Evolutionary conservation across 2,797 vertebrate genomes (phyloP).

Genomic region (Sylvilagus floridanus): DNA sequence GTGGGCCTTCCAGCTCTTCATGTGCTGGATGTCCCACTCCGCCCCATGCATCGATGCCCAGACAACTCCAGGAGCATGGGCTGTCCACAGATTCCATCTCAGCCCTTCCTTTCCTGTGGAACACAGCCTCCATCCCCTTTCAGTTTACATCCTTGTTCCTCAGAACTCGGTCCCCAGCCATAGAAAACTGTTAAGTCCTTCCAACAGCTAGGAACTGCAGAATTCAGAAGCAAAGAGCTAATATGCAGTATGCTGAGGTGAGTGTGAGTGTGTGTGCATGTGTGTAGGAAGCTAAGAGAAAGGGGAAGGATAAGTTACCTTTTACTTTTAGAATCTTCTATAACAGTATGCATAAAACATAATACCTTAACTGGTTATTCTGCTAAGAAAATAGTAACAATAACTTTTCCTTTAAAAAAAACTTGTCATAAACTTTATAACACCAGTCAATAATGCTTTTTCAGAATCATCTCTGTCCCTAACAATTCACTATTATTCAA

Average conservation of each 20-base stretch:
- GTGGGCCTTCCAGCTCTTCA: not conserved
- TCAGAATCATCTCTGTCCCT: not conserved
- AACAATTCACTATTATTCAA: not conserved
- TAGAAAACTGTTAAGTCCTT: not conserved
- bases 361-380: not conserved
- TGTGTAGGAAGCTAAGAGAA: not conserved
- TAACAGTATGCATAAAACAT: slow-evolving; percentile 4
- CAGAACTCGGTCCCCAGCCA: not conserved
- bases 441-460: slow-evolving; percentile 21
- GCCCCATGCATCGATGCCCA: not conserved
- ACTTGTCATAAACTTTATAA: slow-evolving; percentile 31
- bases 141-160: not conserved
- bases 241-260: not conserved
- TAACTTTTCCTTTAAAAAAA: not conserved
- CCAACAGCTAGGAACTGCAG: not conserved
- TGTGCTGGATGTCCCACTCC: not conserved
- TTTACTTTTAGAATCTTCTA: slow-evolving; percentile 20
- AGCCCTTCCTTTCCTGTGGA: not conserved
- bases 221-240: not conserved
- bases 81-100: not conserved
- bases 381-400: not conserved
- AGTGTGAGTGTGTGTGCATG: not conserved
- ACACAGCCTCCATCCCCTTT: not conserved
- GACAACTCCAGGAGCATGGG: not conserved
- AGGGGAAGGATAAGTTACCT: not conserved